Conservation (phyloP, 2,888 invertebrate genomes). For the Tricholauxania praeusta region DNA sequence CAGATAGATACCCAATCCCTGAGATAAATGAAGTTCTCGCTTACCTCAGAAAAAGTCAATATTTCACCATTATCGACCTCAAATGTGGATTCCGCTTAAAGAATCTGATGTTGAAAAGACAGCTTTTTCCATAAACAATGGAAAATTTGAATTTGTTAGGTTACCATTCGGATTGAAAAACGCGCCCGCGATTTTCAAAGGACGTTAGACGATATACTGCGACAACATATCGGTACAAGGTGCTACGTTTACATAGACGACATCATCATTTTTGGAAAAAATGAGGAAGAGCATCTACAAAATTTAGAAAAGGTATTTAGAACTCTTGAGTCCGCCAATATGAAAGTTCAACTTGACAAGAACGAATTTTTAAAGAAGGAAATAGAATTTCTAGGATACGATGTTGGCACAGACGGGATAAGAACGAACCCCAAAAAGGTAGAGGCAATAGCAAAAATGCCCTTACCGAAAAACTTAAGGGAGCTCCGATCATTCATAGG, state of each 20-base stretch:
- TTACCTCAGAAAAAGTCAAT: conserved; percentile 27
- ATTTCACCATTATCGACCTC: conserved; percentile 34
- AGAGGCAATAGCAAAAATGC: conserved; percentile 6
- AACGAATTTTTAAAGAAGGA: background rate
- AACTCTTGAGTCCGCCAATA: conserved; percentile 34
- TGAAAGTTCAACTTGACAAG: conserved; percentile 32
- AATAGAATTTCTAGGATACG: conserved; percentile 22
- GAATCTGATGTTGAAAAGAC: conserved; percentile 21
- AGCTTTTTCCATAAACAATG: conserved; percentile 23
- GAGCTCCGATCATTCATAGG: conserved; percentile 20
- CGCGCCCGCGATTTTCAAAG: conserved; percentile 37
- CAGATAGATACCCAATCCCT: conserved; percentile 37
- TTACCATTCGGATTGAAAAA: conserved; percentile 42
- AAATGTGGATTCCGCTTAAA: conserved; percentile 33
- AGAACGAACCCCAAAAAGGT: conserved; percentile 17
- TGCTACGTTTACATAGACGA: conserved; percentile 39
- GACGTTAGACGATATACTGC: conserved; percentile 25
- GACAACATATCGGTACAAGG: background rate
- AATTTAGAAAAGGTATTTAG: conserved; percentile 21
- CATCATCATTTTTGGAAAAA: conserved; percentile 37
- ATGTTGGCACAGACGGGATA: background rate
- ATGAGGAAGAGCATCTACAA: conserved; percentile 30
- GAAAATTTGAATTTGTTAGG: conserved; percentile 35
- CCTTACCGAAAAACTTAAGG: background rate
- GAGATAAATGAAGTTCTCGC: conserved; percentile 29